Base-by-base conservation (phyloP, 1,140 invertebrate species). In the Drosophila jambulina region DNA sequence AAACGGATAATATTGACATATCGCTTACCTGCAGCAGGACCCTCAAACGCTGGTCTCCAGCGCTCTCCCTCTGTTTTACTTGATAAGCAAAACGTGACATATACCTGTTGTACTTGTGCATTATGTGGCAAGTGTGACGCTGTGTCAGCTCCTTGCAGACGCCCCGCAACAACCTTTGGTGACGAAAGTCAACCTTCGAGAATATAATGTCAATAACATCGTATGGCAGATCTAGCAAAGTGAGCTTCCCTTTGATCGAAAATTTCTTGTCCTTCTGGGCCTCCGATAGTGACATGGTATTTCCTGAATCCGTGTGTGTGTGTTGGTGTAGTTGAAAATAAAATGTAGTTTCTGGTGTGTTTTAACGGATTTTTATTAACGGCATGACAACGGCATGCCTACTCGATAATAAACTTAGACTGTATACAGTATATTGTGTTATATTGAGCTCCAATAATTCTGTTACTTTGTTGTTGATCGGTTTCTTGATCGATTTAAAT, bases 301-400 rank as follows among this genome's bases (percentile, higher is more conserved):
- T 21, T 32, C 3, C 0, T 8, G 2, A 19, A 34, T 34, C 3
- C 15, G 29, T 34, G 29, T 53, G 1, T 10, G 25, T 10, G 9
- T 19, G n/a, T n/a, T n/a, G n/a, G n/a, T 7, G 4, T 36, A 17
- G 32, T 23, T 54, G 6, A 9, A 7, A 56, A 43, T 19, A 19
- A 58, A 43, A 15, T 15, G 2, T 43, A 9, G 0, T 19, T n/a
- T 56, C 4, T 32, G 27, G 8, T 29, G 23, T 13, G 19, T 36
- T 70, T 61, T 15, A 46, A 68, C 63, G 48, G 53, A 25, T 19
- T 70, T 68, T 70, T 68, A 70, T 68, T 70, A n/a, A 21, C 3
- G 67, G 62, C 61, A 38, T 32, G 17, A 21, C 38, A 43, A 34
- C 15, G 21, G 42, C 63, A 67, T 23, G 63, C 48, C 48, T 68